A percentile compares a stretch with the other conserved stretches of the same genome.
These are phyloP conservation scores for Diadophis punctatus DNA, from an alignment of 2,113 vertebrate genomes.

Conservation along the genomic window DNA sequence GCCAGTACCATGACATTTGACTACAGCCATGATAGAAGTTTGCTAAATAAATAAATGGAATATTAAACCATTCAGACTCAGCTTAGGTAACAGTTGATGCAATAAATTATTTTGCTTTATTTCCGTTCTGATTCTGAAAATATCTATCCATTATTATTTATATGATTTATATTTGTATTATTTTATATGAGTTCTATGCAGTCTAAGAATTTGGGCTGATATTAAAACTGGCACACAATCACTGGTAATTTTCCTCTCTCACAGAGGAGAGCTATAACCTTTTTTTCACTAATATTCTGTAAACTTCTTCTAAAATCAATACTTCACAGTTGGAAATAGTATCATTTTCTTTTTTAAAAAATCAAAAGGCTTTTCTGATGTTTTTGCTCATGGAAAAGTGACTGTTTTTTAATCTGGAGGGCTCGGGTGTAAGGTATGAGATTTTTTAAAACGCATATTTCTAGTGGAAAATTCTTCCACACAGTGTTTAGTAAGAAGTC, in stretches of 20 bases:
- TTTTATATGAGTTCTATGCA: not conserved
- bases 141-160: not conserved
- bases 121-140: not conserved
- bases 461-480: not conserved
- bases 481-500: not conserved
- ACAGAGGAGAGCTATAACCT: not conserved
- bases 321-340: not conserved
- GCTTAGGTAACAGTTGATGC: not conserved
- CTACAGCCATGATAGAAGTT: not conserved
- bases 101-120: not conserved
- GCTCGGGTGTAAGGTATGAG: not conserved
- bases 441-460: not conserved
- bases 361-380: not conserved
- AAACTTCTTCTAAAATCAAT: not conserved
- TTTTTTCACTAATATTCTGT: not conserved
- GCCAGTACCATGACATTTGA: not conserved
- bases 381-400: not conserved
- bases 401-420: not conserved
- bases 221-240: not conserved
- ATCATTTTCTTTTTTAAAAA: not conserved
- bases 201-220: not conserved
- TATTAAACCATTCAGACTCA: not conserved
- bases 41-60: not conserved
- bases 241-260: not conserved
- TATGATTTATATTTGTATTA: not conserved